A percentile compares a stretch with the other conserved stretches of the same genome.
Evolutionary conservation across 2,113 vertebrate genomes (phyloP).

Genomic region (Scalopus aquaticus): DNA sequence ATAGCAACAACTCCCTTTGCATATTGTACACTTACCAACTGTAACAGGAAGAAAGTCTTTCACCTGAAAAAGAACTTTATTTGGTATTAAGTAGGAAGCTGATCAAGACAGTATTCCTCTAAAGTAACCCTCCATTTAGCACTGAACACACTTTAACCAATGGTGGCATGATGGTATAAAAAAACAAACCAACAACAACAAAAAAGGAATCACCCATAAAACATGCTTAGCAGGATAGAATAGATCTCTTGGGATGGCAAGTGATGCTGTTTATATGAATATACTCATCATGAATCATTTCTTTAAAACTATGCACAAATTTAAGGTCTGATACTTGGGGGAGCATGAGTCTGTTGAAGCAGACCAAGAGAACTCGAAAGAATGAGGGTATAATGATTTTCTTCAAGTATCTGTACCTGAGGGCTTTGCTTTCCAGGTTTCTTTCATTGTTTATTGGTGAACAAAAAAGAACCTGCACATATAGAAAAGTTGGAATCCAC

Average conservation of each 20-base stretch:
- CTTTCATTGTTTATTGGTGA: background rate
- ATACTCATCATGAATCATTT: background rate
- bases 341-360: background rate
- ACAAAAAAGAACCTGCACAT: background rate
- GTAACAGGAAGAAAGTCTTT: background rate
- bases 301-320: background rate
- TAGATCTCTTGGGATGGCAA: background rate
- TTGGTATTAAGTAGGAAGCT: background rate
- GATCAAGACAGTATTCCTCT: background rate
- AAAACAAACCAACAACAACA: background rate
- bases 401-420: background rate
- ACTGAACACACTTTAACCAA: background rate
- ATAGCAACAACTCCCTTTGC: background rate
- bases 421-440: background rate
- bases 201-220: background rate
- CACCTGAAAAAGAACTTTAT: constrained; percentile 9
- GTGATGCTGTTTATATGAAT: background rate
- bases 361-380: background rate
- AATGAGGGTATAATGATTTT: background rate
- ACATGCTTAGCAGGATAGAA: background rate
- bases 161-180: background rate
- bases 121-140: background rate
- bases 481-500: background rate
- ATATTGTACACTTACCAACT: background rate
- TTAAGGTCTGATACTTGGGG: background rate